A percentile compares a stretch with the other conserved stretches of the same genome.
Conservation (phyloP, 2,888 invertebrate species). For the Platypus cylindrus region DNA sequence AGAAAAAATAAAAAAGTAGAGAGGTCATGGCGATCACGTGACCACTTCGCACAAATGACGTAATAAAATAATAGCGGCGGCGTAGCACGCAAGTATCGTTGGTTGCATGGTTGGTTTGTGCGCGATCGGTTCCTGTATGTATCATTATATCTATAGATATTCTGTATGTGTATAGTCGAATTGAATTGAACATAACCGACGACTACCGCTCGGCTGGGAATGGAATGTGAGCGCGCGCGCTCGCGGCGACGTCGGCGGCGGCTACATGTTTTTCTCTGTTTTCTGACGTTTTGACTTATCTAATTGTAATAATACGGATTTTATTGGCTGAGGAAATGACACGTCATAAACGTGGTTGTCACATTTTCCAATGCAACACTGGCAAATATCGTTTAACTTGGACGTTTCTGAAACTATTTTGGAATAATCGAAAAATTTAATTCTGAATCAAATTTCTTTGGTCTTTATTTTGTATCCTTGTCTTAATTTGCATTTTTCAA, state of each 20-base stretch:
- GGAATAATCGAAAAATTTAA: background rate
- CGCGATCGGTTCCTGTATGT: conserved; percentile 14
- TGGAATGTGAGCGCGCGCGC: conserved; percentile 20
- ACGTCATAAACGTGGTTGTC: conserved; percentile 21
- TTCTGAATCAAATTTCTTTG: conserved; percentile 1
- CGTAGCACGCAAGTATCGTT: conserved; percentile 21
- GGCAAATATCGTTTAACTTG: too few species aligned
- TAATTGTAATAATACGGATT: too few species aligned
- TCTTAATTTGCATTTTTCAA: background rate
- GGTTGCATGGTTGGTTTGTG: conserved; percentile 14
- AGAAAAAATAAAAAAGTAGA: too few species aligned
- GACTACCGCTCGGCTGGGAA: conserved; percentile 9
- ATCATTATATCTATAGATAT: too few species aligned
- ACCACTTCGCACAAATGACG: conserved; percentile 24
- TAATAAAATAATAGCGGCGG: conserved; percentile 12
- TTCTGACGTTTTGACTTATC: too few species aligned
- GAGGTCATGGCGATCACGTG: conserved; percentile 21
- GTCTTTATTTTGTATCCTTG: too few species aligned
- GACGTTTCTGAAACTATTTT: too few species aligned
- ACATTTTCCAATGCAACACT: conserved; percentile 8
- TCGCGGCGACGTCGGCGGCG: too few species aligned
- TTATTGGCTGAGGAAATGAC: too few species aligned
- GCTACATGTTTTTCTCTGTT: too few species aligned
- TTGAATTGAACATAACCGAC: conserved; percentile 12
- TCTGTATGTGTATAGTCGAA: too few species aligned